Evolutionary conservation across 2,888 invertebrate species (phyloP), one percentile per base, ranked within the genome.

Genomic region (Protonemura montana): DNA sequence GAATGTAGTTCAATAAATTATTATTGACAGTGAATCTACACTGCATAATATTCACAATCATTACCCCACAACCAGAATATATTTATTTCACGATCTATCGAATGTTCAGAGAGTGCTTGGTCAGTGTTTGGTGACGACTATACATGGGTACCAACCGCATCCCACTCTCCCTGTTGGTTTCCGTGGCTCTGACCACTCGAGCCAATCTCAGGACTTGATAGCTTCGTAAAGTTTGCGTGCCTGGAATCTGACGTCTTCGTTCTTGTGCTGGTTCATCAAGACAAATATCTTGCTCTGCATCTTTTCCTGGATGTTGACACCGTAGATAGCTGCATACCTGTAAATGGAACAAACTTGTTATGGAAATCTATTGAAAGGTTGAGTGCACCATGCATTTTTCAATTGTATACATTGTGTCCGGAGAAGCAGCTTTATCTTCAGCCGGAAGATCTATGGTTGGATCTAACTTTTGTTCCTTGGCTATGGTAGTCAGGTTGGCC

Each of bases 381-480:
- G 59, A 59, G 7, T 10, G 59, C 59, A 59, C 13, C 59, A 59
- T 59, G 59, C 59, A 59, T 59, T 59, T 59, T 10, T 7, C 59
- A 59, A 27, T 76, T 28, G 27, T 78, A 29, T 91, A 93, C 91
- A 93, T 91, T 30, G 93, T 93, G 88, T 93, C 93, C 3, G 93
- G 93, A 6, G 93, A 92, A 25, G 93, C 91, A 7, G 93, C 93
- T 89, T 93, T 93, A 87, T 92, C 92, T 88, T 91, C 92, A 0
- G 91, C 90, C 25, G 93, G 93, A 16, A 93, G 90, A 88, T 92
- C 91, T 35, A 91, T 90, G 13, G 91, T 90, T 6, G 92, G 92
- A 85, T 93, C 91, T 83, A 92, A 89, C 80, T 91, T 89, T 84
- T 91, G 90, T 26, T 90, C 90, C 28, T 90, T 90, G 25, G 91